Base-by-base conservation (phyloP, 2,888 invertebrate genomes). In the Nebria salina region DNA sequence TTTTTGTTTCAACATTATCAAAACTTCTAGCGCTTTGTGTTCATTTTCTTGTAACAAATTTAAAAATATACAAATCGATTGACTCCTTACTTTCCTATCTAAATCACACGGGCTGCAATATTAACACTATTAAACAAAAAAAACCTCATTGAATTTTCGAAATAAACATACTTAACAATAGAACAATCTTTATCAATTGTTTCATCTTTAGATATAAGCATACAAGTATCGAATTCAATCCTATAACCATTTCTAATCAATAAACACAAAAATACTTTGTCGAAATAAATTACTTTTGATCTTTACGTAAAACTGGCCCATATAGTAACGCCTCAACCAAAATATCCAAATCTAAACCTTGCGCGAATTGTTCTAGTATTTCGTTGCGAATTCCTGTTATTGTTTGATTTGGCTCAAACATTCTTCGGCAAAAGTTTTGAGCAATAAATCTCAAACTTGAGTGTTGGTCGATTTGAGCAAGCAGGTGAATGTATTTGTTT, bases 271-370 rank as follows among this genome's bases (percentile, higher is more conserved):
- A 54, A 66, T 66, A 41, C 54, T 70, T 25, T 70, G 25, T 70
- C 4, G 2, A 25, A 26, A 54, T 54, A 54, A 72, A 82, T 84
- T 86, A 91, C 92, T 91, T 91, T 85, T 91, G 90, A 85, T 92
- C 92, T 86, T 91, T 92, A 83, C 90, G 89, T 64, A 89, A 88
- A 13, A 91, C 88, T 75, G 90, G 89, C 74, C 90, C 90, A 86
- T 90, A 90, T 11, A 91, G 84, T 78, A 92, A 84, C 4, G 79
- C 83, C 70, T 82, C 80, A 20, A 81, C 15, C 1, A 83, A 65
- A 65, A 82, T 73, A 75, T 65, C 77, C 5, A 82, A n/a, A 13
- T 75, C 70, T 64, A 4, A 65, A 13, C 75, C 72, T 20, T 42
- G 43, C 41, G 26, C 26, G 74, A 75, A 9, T 20, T 72, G n/a